phyloP scores from a whole-genome alignment of 2,888 invertebrate genomes.

The Girardia tigrina region DNA sequence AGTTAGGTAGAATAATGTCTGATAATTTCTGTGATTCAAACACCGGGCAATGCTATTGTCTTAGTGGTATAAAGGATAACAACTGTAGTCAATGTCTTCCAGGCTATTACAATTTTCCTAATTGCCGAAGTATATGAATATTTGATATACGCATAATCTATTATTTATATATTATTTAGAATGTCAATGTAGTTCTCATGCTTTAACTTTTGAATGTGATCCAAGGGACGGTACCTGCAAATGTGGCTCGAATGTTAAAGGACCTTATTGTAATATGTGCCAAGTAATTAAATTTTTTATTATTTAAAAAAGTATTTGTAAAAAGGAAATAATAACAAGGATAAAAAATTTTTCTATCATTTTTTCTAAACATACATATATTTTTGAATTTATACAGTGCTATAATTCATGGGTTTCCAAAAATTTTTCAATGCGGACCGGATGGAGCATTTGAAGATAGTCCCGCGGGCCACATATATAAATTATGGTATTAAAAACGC shows the following conservation, averaged over 20 bases:
- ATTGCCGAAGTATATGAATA: slow-evolving; percentile 7
- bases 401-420: too few species aligned
- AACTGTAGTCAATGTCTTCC: slow-evolving; percentile 12
- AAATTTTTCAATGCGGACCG: too few species aligned
- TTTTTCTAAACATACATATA: too few species aligned
- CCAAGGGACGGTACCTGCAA: background rate
- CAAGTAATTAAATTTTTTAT: background rate
- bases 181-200: background rate
- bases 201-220: background rate
- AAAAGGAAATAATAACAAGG: too few species aligned
- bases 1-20: background rate
- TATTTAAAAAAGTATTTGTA: too few species aligned
- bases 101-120: slow-evolving; percentile 24
- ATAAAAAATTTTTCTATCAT: too few species aligned
- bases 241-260: background rate
- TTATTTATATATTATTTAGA: background rate
- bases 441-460: too few species aligned
- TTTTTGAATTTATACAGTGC: too few species aligned
- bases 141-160: background rate
- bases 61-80: slow-evolving; percentile 32
- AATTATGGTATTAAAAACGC: too few species aligned
- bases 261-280: background rate
- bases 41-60: slow-evolving; percentile 26
- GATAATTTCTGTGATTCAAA: slow-evolving; percentile 17
- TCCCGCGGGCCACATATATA: too few species aligned